Evolutionary conservation across 2,888 invertebrate species (phyloP), one percentile per base, ranked within the genome.

Genomic region (Melipona beecheii): DNA sequence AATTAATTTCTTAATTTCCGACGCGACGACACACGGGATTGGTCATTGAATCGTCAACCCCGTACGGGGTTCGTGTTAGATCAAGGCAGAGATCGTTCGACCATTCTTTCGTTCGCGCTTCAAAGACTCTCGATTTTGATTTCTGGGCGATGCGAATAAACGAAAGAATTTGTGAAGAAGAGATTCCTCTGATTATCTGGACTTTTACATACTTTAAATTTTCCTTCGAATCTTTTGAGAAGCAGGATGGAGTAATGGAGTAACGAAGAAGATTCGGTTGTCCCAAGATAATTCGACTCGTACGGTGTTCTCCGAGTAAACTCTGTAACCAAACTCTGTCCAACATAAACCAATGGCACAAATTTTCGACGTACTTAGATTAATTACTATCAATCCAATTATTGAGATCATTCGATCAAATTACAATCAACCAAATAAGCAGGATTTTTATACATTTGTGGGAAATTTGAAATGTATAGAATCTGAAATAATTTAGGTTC

Each of bases 1-100:
- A 58, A 64, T n/a, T n/a, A n/a, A n/a, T n/a, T n/a, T n/a, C n/a
- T 76, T 84, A 75, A 86, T 80, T 76, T 80, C 49, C 68, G 65
- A 68, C 58, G 71, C 74, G 65, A 72, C 69, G 58, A 43, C 9
- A 43, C 43, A 43, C 58, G 24, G 19, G 54, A 87, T 78, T 65
- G 72, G 66, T 68, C 68, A 43, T 24, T 31, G 65, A 58, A 64
- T 75, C 72, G 50, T 74, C 81, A 81, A 79, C 27, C 31, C 43
- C 71, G 74, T 31, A 36, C 31, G 36, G 43, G 1, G 62, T 77
- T 69, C 68, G 62, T 58, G 49, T 65, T 73, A 52, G 75, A 86
- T 76, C 71, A 74, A 84, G 31, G 64, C 62, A 36, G 54, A 77
- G 58, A 77, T 83, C 70, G 73, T 68, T 31, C 50, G 31, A 15